phyloP scores from a whole-genome alignment of 1,140 invertebrate genomes.

The Schlechtendalia chinensis region DNA sequence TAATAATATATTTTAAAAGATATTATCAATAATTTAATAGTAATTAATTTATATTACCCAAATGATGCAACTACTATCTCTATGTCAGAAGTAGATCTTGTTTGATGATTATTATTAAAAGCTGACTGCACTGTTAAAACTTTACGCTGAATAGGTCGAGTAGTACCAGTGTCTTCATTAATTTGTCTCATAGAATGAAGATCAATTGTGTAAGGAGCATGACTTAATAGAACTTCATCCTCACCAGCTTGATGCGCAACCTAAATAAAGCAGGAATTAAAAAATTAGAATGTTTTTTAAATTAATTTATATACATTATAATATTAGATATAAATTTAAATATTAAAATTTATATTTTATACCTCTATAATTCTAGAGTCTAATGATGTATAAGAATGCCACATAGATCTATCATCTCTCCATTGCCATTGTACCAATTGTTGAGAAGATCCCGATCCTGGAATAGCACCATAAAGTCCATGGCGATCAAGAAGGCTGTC shows the following conservation, averaged over 20 bases:
- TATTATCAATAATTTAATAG: too few relatives aligned
- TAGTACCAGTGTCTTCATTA: conserved; percentile 94
- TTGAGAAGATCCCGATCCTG: conserved; percentile 57
- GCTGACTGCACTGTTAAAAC: conserved; percentile 55
- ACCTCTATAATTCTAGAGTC: conserved; percentile 82
- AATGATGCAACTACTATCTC: conserved; percentile 40
- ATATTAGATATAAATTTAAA: not conserved
- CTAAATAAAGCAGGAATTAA: conserved; percentile 59
- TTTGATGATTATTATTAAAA: conserved; percentile 41
- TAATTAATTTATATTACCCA: conserved; percentile 26
- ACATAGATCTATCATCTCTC: conserved; percentile 79
- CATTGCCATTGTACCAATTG: conserved; percentile 92
- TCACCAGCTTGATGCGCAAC: conserved; percentile 89
- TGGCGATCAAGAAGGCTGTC: conserved; percentile 69
- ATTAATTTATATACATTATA: not conserved
- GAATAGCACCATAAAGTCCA: conserved; percentile 42
- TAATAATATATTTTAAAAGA: too few relatives aligned
- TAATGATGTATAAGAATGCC: conserved; percentile 71
- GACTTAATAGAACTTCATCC: conserved; percentile 89
- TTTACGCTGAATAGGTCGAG: conserved; percentile 81
- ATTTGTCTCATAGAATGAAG: conserved; percentile 97
- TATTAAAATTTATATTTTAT: conserved; percentile 28
- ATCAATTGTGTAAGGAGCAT: conserved; percentile 92
- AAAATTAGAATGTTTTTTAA: not conserved
- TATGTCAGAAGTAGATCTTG: conserved; percentile 15